Conservation (phyloP, 1,140 invertebrate genomes). For the Homalodisca vitripennis region DNA sequence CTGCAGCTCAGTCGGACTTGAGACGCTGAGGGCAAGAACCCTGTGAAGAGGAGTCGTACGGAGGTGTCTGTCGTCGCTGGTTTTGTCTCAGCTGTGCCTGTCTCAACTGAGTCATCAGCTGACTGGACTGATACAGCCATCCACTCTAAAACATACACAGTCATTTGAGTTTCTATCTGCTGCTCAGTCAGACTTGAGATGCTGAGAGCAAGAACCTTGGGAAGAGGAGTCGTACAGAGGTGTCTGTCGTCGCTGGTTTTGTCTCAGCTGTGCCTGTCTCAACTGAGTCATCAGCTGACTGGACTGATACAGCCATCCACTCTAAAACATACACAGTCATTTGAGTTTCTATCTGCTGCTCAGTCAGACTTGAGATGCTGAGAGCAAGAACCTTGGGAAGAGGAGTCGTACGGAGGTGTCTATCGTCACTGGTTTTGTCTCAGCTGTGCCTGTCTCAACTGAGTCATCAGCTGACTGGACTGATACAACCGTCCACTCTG, state of each 20-base stretch:
- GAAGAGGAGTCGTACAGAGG: background rate
- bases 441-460: slow-evolving; percentile 74
- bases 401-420: background rate
- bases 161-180: too few species aligned
- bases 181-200: too few species aligned
- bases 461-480: slow-evolving; percentile 81
- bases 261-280: slow-evolving; percentile 71
- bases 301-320: slow-evolving; percentile 81
- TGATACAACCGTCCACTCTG: slow-evolving; percentile 84
- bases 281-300: slow-evolving; percentile 80
- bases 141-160: slow-evolving; percentile 74
- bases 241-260: slow-evolving; percentile 44
- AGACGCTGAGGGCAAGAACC: too few species aligned
- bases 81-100: slow-evolving; percentile 68
- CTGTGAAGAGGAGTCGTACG: background rate
- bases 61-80: slow-evolving; percentile 5
- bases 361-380: background rate
- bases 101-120: slow-evolving; percentile 79
- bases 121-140: slow-evolving; percentile 82
- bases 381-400: background rate
- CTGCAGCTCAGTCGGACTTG: too few species aligned
- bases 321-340: too few species aligned
- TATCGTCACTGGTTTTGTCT: slow-evolving; percentile 50
- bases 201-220: too few species aligned
- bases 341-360: background rate